Conservation (phyloP, 2,888 invertebrate genomes). For the Macrophya alboannulata region DNA sequence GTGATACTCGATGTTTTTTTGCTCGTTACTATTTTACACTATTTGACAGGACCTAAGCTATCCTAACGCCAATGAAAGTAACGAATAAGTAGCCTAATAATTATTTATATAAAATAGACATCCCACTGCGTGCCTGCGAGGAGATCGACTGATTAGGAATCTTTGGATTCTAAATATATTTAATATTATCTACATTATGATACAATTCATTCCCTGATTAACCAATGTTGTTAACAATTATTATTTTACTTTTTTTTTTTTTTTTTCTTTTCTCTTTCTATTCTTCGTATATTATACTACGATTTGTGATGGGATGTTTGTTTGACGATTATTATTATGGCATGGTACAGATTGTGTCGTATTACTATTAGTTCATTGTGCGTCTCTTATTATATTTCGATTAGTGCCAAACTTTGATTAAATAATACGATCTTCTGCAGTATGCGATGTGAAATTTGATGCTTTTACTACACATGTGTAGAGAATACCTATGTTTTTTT, state of each 20-base stretch:
- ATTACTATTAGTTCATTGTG: neutral
- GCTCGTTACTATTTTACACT: slow-evolving; percentile 38
- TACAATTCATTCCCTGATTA: slow-evolving; percentile 51
- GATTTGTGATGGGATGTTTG: slow-evolving; percentile 63
- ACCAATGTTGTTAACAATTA: neutral
- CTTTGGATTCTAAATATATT: slow-evolving; percentile 58
- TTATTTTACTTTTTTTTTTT: slow-evolving; percentile 34
- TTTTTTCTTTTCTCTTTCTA: slow-evolving; percentile 63
- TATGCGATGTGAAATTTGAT: slow-evolving; percentile 10
- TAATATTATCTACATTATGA: slow-evolving; percentile 56
- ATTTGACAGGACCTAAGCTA: slow-evolving; percentile 49
- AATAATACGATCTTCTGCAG: slow-evolving; percentile 11
- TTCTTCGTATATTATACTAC: slow-evolving; percentile 60
- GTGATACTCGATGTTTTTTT: slow-evolving; percentile 49
- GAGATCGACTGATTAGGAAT: slow-evolving; percentile 60
- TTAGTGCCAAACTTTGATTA: slow-evolving; percentile 16
- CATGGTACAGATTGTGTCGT: slow-evolving; percentile 27
- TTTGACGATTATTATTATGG: slow-evolving; percentile 47
- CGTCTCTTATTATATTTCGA: neutral
- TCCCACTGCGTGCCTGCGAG: slow-evolving; percentile 59
- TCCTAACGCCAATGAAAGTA: slow-evolving; percentile 48
- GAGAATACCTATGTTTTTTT: slow-evolving; percentile 42
- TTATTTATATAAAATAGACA: slow-evolving; percentile 36
- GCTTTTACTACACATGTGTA: slow-evolving; percentile 35
- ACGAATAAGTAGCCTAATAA: slow-evolving; percentile 52